A percentile compares a stretch with the other conserved stretches of the same genome.
These are phyloP conservation scores for Rutilus rutilus DNA, from an alignment of 2,113 vertebrate genomes.

Conservation along the genomic window DNA sequence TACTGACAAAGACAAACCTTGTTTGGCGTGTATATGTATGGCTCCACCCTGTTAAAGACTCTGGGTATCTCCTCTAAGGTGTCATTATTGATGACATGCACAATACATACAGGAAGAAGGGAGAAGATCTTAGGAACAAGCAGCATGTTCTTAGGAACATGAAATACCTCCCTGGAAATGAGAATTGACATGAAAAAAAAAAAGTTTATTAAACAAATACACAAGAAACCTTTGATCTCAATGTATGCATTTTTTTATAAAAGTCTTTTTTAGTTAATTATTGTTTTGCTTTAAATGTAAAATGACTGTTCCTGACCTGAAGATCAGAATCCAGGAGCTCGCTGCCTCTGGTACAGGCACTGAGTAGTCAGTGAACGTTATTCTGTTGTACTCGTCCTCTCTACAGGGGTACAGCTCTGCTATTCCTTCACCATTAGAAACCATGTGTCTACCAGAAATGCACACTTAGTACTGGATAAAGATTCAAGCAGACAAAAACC, in stretches of 20 bases:
- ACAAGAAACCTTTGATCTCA: neutral
- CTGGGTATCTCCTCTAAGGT: conserved; percentile 82
- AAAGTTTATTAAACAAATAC: neutral
- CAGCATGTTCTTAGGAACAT: conserved; percentile 81
- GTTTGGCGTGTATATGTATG: conserved; percentile 83
- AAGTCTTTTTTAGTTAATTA: neutral
- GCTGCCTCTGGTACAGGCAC: conserved; percentile 75
- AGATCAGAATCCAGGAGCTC: conserved; percentile 86
- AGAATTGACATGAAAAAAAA: conserved; percentile 13
- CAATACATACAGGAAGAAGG: conserved; percentile 72
- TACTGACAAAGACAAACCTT: conserved; percentile 75
- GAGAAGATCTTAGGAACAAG: conserved; percentile 82
- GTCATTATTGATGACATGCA: conserved; percentile 90
- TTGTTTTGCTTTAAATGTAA: neutral
- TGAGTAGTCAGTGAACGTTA: conserved; percentile 80
- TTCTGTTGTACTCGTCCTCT: conserved; percentile 82
- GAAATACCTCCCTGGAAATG: conserved; percentile 83
- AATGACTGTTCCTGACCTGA: conserved; percentile 79
- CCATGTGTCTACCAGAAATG: conserved; percentile 77
- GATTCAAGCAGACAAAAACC: neutral
- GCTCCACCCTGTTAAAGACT: conserved; percentile 77
- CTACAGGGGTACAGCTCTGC: conserved; percentile 79
- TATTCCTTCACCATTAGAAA: conserved; percentile 75
- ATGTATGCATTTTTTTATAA: neutral
- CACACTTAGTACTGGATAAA: neutral